Conservation (phyloP, 2,113 vertebrate genomes). For the Acrocephalus kingi region DNA sequence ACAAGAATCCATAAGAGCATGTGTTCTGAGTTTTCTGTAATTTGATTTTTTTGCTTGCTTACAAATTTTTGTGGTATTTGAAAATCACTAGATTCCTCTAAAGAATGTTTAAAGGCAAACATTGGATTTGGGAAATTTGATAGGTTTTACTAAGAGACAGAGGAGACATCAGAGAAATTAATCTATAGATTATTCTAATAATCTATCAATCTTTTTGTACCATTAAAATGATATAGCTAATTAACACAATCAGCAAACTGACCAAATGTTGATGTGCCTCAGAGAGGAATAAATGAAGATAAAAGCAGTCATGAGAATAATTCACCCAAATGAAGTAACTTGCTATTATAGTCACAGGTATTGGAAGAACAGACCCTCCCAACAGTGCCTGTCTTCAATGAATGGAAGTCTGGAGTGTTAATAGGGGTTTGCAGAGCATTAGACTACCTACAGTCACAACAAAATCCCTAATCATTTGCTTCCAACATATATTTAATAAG, state of each 20-base stretch:
- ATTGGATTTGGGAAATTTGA: background rate
- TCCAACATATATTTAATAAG: background rate
- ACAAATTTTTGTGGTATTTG: background rate
- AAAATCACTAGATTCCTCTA: background rate
- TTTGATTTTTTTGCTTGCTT: background rate
- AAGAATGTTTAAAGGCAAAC: background rate
- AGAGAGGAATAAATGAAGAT: background rate
- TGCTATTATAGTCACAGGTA: background rate
- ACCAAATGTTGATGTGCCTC: background rate
- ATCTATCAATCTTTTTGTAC: background rate
- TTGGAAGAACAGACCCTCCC: background rate
- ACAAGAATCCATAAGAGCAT: background rate
- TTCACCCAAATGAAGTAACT: background rate
- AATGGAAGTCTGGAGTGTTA: background rate
- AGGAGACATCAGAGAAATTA: background rate
- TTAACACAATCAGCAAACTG: background rate
- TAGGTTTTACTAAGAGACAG: background rate
- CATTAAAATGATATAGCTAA: background rate
- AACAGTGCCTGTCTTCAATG: rapidly evolving
- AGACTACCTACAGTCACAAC: background rate
- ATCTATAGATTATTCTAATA: background rate
- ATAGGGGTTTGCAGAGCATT: background rate
- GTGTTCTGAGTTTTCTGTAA: background rate
- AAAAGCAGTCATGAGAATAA: background rate
- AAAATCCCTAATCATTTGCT: background rate